These are phyloP conservation scores for Bradypus variegatus DNA, from an alignment of 2,797 vertebrate genomes.

Conservation along the genomic window DNA sequence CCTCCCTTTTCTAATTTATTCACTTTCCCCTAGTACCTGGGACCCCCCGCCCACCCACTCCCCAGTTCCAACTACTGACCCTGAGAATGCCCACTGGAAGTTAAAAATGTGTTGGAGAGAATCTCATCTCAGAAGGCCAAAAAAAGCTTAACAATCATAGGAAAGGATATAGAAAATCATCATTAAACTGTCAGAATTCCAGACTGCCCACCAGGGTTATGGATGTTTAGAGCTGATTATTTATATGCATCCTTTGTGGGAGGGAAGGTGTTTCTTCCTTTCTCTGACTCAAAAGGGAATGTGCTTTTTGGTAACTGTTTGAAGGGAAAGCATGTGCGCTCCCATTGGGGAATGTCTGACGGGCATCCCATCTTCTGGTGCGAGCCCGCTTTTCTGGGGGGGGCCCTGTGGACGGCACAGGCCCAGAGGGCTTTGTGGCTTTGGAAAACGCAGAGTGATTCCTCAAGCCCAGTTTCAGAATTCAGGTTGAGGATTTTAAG, in stretches of 20 bases:
- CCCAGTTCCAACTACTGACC: not conserved
- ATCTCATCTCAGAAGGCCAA: not conserved
- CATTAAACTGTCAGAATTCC: not conserved
- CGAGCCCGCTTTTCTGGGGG: not conserved
- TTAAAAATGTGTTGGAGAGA: not conserved
- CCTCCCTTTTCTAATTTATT: not conserved
- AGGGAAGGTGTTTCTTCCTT: not conserved
- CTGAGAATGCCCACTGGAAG: not conserved
- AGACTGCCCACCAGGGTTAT: not conserved
- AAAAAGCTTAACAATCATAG: not conserved
- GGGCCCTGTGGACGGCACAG: fast-evolving
- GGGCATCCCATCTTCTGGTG: not conserved
- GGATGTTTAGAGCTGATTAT: not conserved
- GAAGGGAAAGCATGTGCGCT: too few species aligned
- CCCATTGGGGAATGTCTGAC: not conserved
- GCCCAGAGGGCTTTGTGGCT: not conserved
- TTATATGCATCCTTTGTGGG: not conserved
- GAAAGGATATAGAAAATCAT: not conserved
- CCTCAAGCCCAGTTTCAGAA: not conserved
- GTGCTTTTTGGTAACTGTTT: not conserved
- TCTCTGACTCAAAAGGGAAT: not conserved
- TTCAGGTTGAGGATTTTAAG: not conserved
- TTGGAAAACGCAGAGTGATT: not conserved
- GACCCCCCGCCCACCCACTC: too few species aligned
- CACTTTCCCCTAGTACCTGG: not conserved